phyloP scores from a whole-genome alignment of 2,888 invertebrate species.

The Eustalomyia histrio region DNA sequence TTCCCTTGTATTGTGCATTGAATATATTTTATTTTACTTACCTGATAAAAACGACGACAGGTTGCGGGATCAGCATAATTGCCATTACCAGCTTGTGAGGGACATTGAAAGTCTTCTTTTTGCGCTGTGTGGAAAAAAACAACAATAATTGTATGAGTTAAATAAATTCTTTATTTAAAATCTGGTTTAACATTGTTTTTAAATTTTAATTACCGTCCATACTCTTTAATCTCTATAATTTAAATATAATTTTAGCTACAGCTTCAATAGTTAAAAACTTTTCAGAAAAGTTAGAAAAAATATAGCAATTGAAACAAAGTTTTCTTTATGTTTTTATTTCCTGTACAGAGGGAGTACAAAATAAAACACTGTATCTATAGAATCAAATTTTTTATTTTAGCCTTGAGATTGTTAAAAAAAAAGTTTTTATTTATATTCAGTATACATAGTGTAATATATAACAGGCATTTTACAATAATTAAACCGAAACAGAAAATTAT shows the following conservation, averaged over 20 bases:
- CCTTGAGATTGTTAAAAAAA: constrained; percentile 47
- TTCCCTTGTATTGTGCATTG: too few species aligned
- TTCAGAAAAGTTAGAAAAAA: constrained; percentile 23
- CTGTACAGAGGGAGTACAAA: constrained; percentile 6
- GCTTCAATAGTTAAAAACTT: constrained; percentile 6
- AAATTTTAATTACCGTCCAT: constrained; percentile 10
- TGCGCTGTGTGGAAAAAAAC: constrained; percentile 70
- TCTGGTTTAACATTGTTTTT: constrained; percentile 34
- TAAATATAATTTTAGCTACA: constrained; percentile 37
- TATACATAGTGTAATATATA: background rate
- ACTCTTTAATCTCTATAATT: constrained; percentile 2
- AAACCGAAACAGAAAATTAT: too few species aligned
- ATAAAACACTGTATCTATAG: constrained; percentile 20
- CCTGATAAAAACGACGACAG: constrained; percentile 94
- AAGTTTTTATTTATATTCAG: background rate
- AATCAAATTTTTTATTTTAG: constrained; percentile 40
- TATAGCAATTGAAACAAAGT: constrained; percentile 43
- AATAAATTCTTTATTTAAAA: constrained; percentile 16
- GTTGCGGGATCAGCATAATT: constrained; percentile 94
- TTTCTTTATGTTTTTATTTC: constrained; percentile 45
- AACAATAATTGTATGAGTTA: constrained; percentile 24
- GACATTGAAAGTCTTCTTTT: constrained; percentile 86
- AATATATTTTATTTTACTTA: constrained; percentile 76
- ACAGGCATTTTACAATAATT: too few species aligned
- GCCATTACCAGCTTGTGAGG: constrained; percentile 90